phyloP scores from a whole-genome alignment of 2,797 vertebrate genomes.

The Tenualosa thibaudeaui region DNA sequence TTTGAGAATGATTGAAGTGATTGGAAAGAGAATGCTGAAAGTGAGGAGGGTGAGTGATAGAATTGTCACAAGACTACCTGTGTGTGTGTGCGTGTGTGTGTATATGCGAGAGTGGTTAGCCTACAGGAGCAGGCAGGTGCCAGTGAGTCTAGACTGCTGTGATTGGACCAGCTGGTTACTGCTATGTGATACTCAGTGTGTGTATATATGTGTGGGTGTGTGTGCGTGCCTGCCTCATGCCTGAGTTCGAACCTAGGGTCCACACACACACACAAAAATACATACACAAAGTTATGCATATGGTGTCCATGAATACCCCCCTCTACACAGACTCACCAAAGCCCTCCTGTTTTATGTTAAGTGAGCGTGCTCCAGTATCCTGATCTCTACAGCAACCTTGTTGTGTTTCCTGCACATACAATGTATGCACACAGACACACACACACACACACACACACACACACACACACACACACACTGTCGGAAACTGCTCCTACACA shows the following conservation, averaged over 20 bases:
- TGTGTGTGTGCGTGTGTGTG: slow-evolving; percentile 72
- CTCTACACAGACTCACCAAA: background rate
- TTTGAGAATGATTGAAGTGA: background rate
- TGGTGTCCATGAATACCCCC: background rate
- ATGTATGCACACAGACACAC: slow-evolving; percentile 5
- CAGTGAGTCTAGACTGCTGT: slow-evolving; percentile 97
- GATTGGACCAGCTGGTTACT: slow-evolving; percentile 88
- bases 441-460: slow-evolving; percentile 2
- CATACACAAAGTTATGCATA: background rate
- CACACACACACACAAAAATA: slow-evolving; percentile 13
- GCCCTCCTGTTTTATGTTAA: slow-evolving; percentile 22
- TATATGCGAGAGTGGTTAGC: background rate
- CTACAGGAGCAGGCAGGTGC: slow-evolving; percentile 91
- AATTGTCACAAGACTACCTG: slow-evolving; percentile 74
- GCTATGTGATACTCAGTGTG: slow-evolving; percentile 94
- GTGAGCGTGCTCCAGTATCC: slow-evolving; percentile 14
- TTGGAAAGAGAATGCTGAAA: background rate
- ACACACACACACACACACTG: background rate
- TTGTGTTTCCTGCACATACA: slow-evolving; percentile 21
- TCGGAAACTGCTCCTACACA: background rate
- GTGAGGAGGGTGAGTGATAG: slow-evolving; percentile 28
- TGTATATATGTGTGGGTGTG: background rate
- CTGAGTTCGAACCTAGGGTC: too few relatives aligned
- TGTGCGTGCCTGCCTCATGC: background rate
- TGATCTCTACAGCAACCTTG: slow-evolving; percentile 12